These are phyloP conservation scores for Drosophila silvestris DNA, from an alignment of 2,888 invertebrate genomes.

Conservation along the genomic window DNA sequence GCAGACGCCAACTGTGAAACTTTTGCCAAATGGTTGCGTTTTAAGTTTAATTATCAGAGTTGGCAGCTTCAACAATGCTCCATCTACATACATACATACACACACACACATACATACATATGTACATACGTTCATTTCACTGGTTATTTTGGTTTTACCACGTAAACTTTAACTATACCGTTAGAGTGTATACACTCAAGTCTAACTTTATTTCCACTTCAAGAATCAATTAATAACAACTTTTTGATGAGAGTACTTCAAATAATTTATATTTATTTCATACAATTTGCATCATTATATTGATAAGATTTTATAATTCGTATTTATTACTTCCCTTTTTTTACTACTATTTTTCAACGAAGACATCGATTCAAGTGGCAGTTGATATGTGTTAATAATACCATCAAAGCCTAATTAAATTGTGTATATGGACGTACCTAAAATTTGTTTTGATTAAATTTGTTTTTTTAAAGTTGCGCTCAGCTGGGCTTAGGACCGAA, in stretches of 20 bases:
- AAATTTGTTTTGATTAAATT: neutral
- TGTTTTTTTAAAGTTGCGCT: neutral
- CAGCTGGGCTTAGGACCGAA: neutral
- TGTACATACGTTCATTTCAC: neutral
- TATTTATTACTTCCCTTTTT: neutral
- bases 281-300: neutral
- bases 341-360: neutral
- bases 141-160: neutral
- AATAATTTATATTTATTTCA: neutral
- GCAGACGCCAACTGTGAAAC: constrained; percentile 50
- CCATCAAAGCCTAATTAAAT: neutral
- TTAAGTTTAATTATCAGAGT: constrained; percentile 60
- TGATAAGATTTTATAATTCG: neutral
- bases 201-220: neutral
- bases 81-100: neutral
- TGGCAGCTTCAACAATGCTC: constrained; percentile 2
- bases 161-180: neutral
- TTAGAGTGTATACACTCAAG: neutral
- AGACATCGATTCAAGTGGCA: neutral
- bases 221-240: neutral
- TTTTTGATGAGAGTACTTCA: neutral
- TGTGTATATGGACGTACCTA: neutral
- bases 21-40: constrained; percentile 59
- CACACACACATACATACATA: neutral
- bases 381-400: neutral